Evolutionary conservation across 2,113 vertebrate species (phyloP).

Genomic region (Sinocyclocheilus grahami): DNA sequence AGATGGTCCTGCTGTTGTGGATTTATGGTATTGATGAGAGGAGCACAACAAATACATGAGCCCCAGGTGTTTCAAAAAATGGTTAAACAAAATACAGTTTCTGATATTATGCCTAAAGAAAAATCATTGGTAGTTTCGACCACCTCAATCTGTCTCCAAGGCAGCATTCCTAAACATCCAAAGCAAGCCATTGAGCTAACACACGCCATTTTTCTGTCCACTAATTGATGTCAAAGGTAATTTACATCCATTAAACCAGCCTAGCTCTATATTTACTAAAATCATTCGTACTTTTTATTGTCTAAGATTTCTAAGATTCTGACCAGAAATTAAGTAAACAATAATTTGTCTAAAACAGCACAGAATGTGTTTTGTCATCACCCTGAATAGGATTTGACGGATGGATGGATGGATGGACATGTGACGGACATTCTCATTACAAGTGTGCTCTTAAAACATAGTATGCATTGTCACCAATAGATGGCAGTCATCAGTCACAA

Average conservation of each 20-base stretch:
- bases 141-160: too few species aligned
- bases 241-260: neutral
- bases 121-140: too few species aligned
- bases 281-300: neutral
- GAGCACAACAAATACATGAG: neutral
- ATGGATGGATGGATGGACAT: neutral
- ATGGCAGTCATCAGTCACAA: conserved; percentile 15
- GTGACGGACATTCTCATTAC: neutral
- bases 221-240: neutral
- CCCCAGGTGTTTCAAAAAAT: neutral
- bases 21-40: neutral
- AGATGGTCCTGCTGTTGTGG: neutral
- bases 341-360: neutral
- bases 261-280: neutral
- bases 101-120: neutral
- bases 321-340: neutral
- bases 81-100: neutral
- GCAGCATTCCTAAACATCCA: too few species aligned
- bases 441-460: neutral
- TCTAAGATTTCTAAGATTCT: neutral
- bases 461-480: conserved; percentile 9
- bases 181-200: too few species aligned
- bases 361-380: neutral
- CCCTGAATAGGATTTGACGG: neutral
- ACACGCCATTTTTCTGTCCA: too few species aligned